Conservation (phyloP, 2,797 vertebrate species). For the Eospalax fontanierii region DNA sequence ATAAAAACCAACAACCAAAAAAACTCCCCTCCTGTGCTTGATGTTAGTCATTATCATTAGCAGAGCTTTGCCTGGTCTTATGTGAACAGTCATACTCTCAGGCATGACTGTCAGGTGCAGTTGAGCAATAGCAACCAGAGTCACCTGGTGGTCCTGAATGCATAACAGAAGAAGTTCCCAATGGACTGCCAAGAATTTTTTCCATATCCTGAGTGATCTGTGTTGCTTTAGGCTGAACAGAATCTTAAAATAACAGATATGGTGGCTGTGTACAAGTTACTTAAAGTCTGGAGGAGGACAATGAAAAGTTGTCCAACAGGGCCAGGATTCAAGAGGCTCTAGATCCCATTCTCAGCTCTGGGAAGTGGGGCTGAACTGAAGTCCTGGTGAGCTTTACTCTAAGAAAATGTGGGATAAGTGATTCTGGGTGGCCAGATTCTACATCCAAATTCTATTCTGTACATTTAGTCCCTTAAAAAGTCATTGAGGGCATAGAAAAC, state of each 20-base stretch:
- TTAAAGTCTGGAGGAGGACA: constrained; percentile 30
- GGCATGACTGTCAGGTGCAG: background rate
- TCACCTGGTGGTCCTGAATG: background rate
- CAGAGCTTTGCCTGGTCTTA: background rate
- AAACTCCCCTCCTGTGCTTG: background rate
- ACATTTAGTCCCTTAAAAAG: constrained; percentile 28
- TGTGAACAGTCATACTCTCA: background rate
- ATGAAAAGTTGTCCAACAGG: constrained; percentile 20
- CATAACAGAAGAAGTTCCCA: background rate
- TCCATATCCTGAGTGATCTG: constrained; percentile 67
- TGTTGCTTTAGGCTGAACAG: constrained; percentile 57
- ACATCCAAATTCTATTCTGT: background rate
- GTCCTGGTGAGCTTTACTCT: constrained; percentile 30
- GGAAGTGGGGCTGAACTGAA: background rate
- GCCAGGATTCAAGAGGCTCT: background rate
- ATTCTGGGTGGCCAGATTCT: constrained; percentile 61
- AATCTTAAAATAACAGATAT: constrained; percentile 61
- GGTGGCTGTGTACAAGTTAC: background rate
- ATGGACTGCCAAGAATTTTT: constrained; percentile 53
- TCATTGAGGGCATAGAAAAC: background rate
- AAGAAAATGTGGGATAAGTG: background rate
- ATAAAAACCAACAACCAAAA: background rate
- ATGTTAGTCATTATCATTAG: constrained; percentile 30
- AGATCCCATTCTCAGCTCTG: background rate
- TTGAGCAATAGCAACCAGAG: background rate